Base-by-base conservation (phyloP, 1,140 invertebrate species). In the Luehdorfia chinensis region DNA sequence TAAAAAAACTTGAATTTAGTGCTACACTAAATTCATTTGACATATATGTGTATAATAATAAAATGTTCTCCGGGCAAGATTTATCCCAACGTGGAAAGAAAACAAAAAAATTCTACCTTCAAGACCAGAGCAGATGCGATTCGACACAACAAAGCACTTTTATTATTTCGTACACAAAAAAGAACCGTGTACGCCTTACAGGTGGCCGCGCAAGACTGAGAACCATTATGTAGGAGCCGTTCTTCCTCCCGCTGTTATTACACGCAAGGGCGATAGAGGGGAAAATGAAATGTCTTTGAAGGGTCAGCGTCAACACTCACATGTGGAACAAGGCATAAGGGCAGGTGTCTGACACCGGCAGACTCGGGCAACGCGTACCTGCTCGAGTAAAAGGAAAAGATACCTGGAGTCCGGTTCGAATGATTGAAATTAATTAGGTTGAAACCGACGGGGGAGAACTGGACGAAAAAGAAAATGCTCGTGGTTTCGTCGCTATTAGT, bases 181-280 rank as follows among this genome's bases (percentile, higher is more conserved):
- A 44, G 44, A 58, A 41, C 50, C 53, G 56, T 66, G 59, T 72
- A 64, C 43, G 59, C 59, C 58, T 58, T 60, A 66, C 70, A 73
- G 70, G 63, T 71, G 69, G 60, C 57, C 63, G 56, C 50, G 60
- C 60, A 51, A 60, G 55, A 74, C 70, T 72, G 63, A 51, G 57
- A 43, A 52, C 55, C 36, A 49, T 30, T 34, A 33, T 52, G 27
- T 7, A n/a, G 9, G 49, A 54, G 12, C 62, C 58, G 18, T 59
- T 52, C 34, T 47, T 36, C 33, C 56, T 58, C 63, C 61, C 59
- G 52, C 57, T 19, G 18, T 4, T 12, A 23, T 37, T 44, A 13
- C 19, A 31, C 37, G n/a, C 25, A 44, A 34, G 37, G 60, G 47
- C 59, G 52, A 51, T 44, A 50, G 48, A 72, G 70, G 68, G 70